These are phyloP conservation scores for Arbacia lixula DNA, from an alignment of 53 echinoderm and acorn worm species.

Conservation along the genomic window DNA sequence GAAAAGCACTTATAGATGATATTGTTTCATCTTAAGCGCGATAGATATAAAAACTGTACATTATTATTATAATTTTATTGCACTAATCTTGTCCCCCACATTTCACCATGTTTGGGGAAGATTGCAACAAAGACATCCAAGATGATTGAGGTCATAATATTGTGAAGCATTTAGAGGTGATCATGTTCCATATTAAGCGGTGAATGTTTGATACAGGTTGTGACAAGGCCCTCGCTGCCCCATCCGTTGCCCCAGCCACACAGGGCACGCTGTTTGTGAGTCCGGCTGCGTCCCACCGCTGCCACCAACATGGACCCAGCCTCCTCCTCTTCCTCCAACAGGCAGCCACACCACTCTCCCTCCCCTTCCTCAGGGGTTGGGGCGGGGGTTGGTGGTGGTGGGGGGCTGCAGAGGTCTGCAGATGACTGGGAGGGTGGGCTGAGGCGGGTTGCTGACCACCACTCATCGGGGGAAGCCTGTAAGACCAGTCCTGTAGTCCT, in stretches of 20 bases:
- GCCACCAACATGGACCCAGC: constrained; percentile 16
- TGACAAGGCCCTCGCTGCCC: background rate
- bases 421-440: background rate
- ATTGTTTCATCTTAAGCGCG: too few relatives aligned
- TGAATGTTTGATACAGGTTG: too few relatives aligned
- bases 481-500: constrained; percentile 25
- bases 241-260: background rate
- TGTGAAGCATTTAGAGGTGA: too few relatives aligned
- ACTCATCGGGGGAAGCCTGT: background rate
- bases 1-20: too few relatives aligned
- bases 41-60: too few relatives aligned
- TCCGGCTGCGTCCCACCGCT: background rate
- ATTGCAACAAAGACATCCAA: too few relatives aligned
- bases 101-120: too few relatives aligned
- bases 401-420: background rate
- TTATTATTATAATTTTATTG: too few relatives aligned
- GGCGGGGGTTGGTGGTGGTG: too few relatives aligned
- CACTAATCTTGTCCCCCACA: too few relatives aligned
- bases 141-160: too few relatives aligned
- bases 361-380: background rate
- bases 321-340: background rate
- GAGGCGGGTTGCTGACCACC: background rate
- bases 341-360: constrained; percentile 25
- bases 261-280: background rate
- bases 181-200: too few relatives aligned